Evolutionary conservation across 2,797 vertebrate species (phyloP), one percentile per base, ranked within the genome.

Genomic region (Megalops cyprinoides): DNA sequence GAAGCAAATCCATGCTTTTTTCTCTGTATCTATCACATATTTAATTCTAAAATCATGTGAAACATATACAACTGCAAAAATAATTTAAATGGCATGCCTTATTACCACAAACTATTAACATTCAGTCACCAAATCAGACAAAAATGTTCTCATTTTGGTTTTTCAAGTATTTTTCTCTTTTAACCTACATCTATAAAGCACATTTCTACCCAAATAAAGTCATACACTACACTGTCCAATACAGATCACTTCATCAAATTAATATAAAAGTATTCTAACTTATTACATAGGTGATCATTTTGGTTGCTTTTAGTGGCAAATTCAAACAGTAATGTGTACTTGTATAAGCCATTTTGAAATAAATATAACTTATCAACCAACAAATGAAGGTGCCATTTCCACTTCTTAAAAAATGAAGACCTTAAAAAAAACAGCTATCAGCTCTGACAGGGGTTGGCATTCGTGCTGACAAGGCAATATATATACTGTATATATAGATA

Each of bases 1-100:
- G 89, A 91, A 44, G 86, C 89, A 89, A 87, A 90, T 82, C 87
- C 92, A 94, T 93, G 91, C 90, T 91, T 90, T 90, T 90, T 92
- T 90, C 65, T 89, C 90, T 77, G 89, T 91, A 91, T 92, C 92
- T 90, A 91, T 90, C 81, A 93, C 90, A 90, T 94, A 95, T 88
- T 95, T 78, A 48, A 82, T 94, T 91, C 91, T 93, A 95, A 95
- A 96, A 94, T 91, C 93, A 93, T 92, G 91, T 83, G 89, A 92
- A 92, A 94, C 92, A 92, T 93, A 93, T 90, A 93, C 89, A 94
- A 87, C 93, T 92, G 93, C 90, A 91, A 94, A 94, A 94, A 93
- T 93, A 90, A 94, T 90, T 94, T 90, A 94, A 92, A 94, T 91
- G 90, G 91, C 93, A 94, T 93, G 93, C 92, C 92, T 91, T 89